Base-by-base conservation (phyloP, 2,113 vertebrate genomes). In the Hystrix brachyura region DNA sequence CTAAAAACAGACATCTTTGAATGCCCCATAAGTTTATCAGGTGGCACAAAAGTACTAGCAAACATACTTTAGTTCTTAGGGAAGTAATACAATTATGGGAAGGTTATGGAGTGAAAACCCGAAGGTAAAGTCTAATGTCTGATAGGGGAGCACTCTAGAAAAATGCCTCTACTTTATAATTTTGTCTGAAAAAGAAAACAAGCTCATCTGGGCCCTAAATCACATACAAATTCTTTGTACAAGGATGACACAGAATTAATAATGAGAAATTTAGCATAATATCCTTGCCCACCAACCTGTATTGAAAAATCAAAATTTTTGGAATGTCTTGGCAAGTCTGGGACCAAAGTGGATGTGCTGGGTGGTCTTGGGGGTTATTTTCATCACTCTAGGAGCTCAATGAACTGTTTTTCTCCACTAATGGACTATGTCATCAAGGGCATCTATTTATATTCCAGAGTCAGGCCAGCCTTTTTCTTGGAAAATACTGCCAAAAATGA, bases 361-460 rank as follows among this genome's bases (percentile, higher is more conserved):
- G 46, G 93, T 96, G 83, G 84, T 96, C 91, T 92, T 82, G 13
- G 15, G 91, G 67, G 69, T 67, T 93, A 91, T 95, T 96, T 94
- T 91, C 79, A 84, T 64, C 64, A 74, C 43, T 25, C 38, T 51
- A 81, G 84, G 64, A 96, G n/a, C 43, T 74, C 82, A 87, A 59
- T 34, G 38, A 5, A 27, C 62, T 87, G 90, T 46, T 96, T 96
- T 96, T 91, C 85, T 93, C 86, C 82, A 57, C 71, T 97, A 92
- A 94, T 72, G 57, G 80, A 88, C 57, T 88, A 34, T 82, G 25
- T 71, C 53, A 62, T 82, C 46, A 60, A 94, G 81, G 74, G 34
- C 85, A 96, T 92, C 94, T 96, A 96, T 97, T 97, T 97, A 67
- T 97, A 94, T 91, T 94, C 96, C 89, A 55, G 93, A 95, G 92